phyloP scores from a whole-genome alignment of 2,888 invertebrate genomes.

The Cryptophagus acutangulus region DNA sequence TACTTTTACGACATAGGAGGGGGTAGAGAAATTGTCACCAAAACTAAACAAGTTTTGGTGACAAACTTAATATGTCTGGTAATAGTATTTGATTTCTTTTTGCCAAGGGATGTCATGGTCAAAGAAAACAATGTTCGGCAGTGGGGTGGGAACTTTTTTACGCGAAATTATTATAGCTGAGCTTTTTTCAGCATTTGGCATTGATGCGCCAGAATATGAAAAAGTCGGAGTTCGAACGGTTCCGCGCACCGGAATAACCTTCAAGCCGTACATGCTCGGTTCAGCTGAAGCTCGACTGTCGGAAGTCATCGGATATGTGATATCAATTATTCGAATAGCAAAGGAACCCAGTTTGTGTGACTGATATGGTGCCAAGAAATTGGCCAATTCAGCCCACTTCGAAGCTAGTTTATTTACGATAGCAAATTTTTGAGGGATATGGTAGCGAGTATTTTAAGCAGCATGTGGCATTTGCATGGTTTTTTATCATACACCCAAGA shows the following conservation, averaged over 20 bases:
- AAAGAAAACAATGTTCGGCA: too few relatives aligned
- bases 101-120: too few relatives aligned
- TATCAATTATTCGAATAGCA: conserved; percentile 68
- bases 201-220: too few relatives aligned
- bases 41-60: too few relatives aligned
- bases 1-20: too few relatives aligned
- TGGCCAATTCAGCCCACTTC: conserved; percentile 60
- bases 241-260: conserved; percentile 72
- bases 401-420: conserved; percentile 60
- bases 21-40: too few relatives aligned
- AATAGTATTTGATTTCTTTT: too few relatives aligned
- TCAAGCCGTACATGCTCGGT: conserved; percentile 88
- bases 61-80: too few relatives aligned
- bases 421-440: conserved; percentile 76
- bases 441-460: conserved; percentile 83
- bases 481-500: conserved; percentile 60
- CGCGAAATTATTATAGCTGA: too few relatives aligned
- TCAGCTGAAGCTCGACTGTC: conserved; percentile 82
- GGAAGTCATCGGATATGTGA: conserved; percentile 79
- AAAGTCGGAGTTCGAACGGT: too few relatives aligned
- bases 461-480: conserved; percentile 73
- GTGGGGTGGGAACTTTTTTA: too few relatives aligned
- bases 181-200: too few relatives aligned
- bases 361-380: conserved; percentile 81
- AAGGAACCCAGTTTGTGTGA: conserved; percentile 68